A percentile compares a stretch with the other conserved stretches of the same genome.
Evolutionary conservation across 2,113 vertebrate species (phyloP).

Genomic region (Tetrao urogallus): DNA sequence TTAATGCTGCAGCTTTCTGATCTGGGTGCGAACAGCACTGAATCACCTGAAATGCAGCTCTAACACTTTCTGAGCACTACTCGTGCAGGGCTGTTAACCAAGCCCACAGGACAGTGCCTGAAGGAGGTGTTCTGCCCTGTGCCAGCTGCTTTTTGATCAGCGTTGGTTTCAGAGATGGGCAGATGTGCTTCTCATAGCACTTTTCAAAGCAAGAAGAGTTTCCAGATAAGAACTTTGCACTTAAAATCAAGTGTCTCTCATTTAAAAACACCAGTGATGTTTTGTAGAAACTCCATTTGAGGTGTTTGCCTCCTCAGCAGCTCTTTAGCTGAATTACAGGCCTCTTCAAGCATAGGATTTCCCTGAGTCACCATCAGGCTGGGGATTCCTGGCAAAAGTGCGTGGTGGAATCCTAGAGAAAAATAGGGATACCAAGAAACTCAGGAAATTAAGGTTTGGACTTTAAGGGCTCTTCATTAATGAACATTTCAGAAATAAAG

Average conservation of each 20-base stretch:
- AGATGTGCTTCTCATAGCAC: neutral
- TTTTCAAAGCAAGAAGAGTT: neutral
- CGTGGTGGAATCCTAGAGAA: neutral
- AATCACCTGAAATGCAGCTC: neutral
- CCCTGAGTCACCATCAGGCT: slow-evolving; percentile 25
- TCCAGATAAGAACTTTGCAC: neutral
- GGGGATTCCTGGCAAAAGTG: neutral
- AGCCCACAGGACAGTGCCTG: neutral
- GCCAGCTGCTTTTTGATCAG: neutral
- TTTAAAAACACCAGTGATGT: neutral
- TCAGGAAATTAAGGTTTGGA: neutral
- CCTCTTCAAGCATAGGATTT: neutral
- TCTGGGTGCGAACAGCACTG: neutral
- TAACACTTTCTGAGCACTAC: neutral
- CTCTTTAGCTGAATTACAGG: neutral
- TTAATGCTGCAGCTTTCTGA: neutral
- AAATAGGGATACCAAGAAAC: neutral
- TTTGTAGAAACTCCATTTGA: slow-evolving; percentile 7
- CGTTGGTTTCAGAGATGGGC: neutral
- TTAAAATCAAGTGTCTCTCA: neutral
- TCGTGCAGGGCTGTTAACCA: neutral
- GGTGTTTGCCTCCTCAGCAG: neutral
- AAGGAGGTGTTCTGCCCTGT: neutral
- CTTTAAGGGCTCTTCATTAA: neutral
- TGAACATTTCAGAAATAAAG: neutral